phyloP scores from a whole-genome alignment of 30 jellyfish, hydroid and myxozoan species.

The Aurelia sp. region DNA sequence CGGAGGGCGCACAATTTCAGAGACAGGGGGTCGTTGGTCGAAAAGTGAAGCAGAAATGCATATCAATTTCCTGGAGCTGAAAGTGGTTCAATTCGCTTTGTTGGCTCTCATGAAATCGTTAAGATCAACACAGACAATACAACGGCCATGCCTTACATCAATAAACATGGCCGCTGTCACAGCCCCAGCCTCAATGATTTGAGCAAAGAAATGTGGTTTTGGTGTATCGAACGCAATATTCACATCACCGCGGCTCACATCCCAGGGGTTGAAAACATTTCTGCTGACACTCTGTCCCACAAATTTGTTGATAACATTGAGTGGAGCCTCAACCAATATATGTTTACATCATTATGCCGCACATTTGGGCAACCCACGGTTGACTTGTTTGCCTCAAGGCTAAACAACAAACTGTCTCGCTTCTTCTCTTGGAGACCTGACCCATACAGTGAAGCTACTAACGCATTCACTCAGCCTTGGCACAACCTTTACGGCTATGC shows the following conservation, averaged over 20 bases:
- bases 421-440: too few species aligned
- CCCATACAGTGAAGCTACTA: too few species aligned
- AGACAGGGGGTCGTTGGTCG: too few species aligned
- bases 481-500: too few species aligned
- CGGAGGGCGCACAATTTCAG: too few species aligned
- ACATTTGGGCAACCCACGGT: neutral
- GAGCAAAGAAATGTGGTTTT: constrained; percentile 13
- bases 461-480: too few species aligned
- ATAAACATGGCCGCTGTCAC: constrained; percentile 6
- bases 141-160: constrained; percentile 10
- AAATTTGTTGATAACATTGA: neutral
- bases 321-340: neutral
- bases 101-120: neutral
- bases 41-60: too few species aligned
- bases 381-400: too few species aligned
- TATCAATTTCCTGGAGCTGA: too few species aligned
- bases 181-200: neutral
- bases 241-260: neutral
- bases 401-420: too few species aligned
- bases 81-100: neutral
- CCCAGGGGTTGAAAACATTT: neutral
- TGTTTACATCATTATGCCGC: neutral
- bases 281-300: constrained; percentile 6
- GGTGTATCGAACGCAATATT: constrained; percentile 1
- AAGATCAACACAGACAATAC: neutral